Evolutionary conservation across 2,797 vertebrate genomes (phyloP), one percentile per base, ranked within the genome.

Genomic region (Mormyrops attenuatus): DNA sequence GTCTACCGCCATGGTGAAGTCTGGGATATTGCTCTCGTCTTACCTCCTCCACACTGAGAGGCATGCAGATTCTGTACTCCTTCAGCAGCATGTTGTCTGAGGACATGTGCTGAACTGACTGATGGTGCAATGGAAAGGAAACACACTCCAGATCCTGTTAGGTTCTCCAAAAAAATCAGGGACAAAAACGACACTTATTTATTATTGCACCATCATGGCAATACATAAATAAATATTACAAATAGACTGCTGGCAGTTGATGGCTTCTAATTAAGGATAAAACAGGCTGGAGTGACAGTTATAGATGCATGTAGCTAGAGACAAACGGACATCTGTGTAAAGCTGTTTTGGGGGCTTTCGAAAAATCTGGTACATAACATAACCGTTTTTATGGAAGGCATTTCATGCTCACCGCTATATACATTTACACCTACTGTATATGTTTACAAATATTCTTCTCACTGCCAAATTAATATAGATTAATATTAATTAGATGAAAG

Each of bases 31-130:
- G 26, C 26, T 30, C 26, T 30, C 85, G 22, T 0, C 93, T 94
- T 93, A 96, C 95, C 96, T 96, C 95, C 85, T 95, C 95, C 0
- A 94, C 95, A 38, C 93, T 96, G 90, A 95, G 95, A 0, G 95
- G 94, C 95, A 96, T 96, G 91, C 95, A 96, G 92, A 95, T 95
- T 90, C 93, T 94, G 91, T 95, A 95, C 90, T 96, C 95, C 91
- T 96, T 96, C 92, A 95, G 88, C 90, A 96, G 92, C 95, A 96
- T 94, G 91, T 90, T 90, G 89, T 88, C 91, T 80, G 89, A 88
- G 89, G 55, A 69, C 6, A 60, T 89, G 60, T 55, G 84, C 17
- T 20, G 66, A n/a, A 53, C 52, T 26, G 84, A 55, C 26, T 60
- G 57, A 44, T 82, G 86, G 85, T 17, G 30, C 30, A 1, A 49